phyloP scores from a whole-genome alignment of 2,113 vertebrate genomes.

The Phylloscopus trochiloides region DNA sequence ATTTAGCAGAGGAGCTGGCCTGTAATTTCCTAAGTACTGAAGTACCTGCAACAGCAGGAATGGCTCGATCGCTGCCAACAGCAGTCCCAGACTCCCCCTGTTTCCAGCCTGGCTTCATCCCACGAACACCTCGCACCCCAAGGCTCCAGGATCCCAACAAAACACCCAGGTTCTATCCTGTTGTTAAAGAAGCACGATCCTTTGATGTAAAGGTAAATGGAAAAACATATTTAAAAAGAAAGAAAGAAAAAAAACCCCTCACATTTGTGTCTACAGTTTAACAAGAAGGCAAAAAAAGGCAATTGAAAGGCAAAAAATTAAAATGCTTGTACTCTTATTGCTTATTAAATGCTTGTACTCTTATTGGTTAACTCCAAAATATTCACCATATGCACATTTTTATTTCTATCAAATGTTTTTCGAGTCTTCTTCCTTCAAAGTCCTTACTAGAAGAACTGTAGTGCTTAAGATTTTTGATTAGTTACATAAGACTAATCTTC shows the following conservation, averaged over 20 bases:
- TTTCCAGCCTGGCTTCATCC: conserved; percentile 58
- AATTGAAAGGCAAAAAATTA: neutral
- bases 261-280: accelerated
- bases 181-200: conserved; percentile 86
- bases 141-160: conserved; percentile 87
- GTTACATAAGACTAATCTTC: neutral
- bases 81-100: conserved; percentile 80
- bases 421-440: neutral
- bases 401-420: neutral
- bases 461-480: neutral
- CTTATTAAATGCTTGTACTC: neutral
- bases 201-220: conserved; percentile 80
- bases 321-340: neutral
- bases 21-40: conserved; percentile 51
- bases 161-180: conserved; percentile 91
- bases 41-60: conserved; percentile 41
- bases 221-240: neutral
- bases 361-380: neutral
- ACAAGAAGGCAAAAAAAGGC: neutral
- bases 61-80: conserved; percentile 78
- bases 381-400: neutral
- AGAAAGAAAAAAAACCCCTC: neutral
- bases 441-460: neutral
- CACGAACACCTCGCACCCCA: conserved; percentile 81
- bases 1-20: conserved; percentile 34